Evolutionary conservation across 2,113 vertebrate species (phyloP).

Genomic region (Notechis scutatus): DNA sequence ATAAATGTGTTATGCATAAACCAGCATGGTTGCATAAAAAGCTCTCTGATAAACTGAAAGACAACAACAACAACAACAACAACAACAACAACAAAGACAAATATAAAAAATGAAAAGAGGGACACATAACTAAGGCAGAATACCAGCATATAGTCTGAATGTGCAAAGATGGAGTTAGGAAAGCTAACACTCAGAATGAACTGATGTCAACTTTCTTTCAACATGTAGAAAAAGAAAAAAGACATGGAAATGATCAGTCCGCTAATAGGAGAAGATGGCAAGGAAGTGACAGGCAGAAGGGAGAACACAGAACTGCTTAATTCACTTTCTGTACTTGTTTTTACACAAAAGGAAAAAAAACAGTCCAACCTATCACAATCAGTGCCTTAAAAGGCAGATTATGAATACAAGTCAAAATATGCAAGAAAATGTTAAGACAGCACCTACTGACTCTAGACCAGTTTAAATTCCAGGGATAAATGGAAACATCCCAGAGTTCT

Average conservation of each 20-base stretch:
- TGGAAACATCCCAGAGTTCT: not conserved
- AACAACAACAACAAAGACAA: not conserved
- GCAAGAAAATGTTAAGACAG: not conserved
- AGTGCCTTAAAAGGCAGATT: not conserved
- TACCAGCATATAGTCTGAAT: too few species aligned
- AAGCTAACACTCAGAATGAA: too few species aligned
- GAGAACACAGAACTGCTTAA: not conserved
- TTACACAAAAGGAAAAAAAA: not conserved
- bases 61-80: not conserved
- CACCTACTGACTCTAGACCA: not conserved
- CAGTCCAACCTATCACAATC: not conserved
- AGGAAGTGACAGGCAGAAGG: not conserved
- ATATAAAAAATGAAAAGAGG: not conserved
- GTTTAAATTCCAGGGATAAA: not conserved
- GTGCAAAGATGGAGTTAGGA: too few species aligned
- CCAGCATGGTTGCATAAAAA: not conserved
- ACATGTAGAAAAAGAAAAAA: too few species aligned
- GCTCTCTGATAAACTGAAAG: not conserved
- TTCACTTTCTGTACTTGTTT: not conserved
- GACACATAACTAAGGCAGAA: too few species aligned
- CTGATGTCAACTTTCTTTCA: too few species aligned
- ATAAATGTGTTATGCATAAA: not conserved
- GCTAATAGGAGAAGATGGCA: not conserved
- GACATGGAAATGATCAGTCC: not conserved
- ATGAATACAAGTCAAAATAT: not conserved